Evolutionary conservation across 1,140 invertebrate species (phyloP), one percentile per base, ranked within the genome.

Genomic region (Drosophila lacteicornis): DNA sequence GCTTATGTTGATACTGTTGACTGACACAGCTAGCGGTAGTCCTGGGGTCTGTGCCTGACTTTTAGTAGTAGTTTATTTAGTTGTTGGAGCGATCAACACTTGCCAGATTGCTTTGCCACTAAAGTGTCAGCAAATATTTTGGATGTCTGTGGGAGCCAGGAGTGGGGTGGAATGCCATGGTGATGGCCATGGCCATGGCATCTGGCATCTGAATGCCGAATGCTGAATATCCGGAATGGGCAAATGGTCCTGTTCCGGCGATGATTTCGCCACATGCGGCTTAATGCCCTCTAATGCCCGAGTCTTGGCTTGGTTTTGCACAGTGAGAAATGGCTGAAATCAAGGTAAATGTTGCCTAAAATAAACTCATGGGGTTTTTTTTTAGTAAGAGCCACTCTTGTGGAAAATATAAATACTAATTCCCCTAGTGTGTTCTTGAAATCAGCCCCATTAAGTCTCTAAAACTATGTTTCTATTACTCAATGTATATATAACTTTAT

Each of bases 1-100:
- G 84, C 80, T 88, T 84, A 80, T 87, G 80, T 65, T 83, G 80
- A 83, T 83, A 66, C 61, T 70, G 76, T 83, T 87, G 84, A 83
- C 80, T 83, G 77, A 88, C 77, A 80, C 45, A 53, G 43, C 45
- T 43, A 47, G 67, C 51, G 57, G 61, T 56, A 40, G 43, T 59
- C 43, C 27, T 15, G 25, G 33, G 27, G 27, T 11, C 65, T 62
- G 57, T 15, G 50, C 47, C 75, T 87, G 83, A 80, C 83, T 87
- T 86, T 87, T 82, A 87, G 83, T 79, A 82, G 83, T 86, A 78
- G 75, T 77, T 78, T 78, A 78, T 87, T 80, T 88, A 62, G 61
- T 81, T 76, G 79, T 57, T 46, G 66, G 66, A 84, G 69, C 73
- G 77, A 88, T 87, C 80, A 88, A 80, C 84, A 87, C 77, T 87